Evolutionary conservation across 2,888 invertebrate species (phyloP).

Genomic region (Phyto melanocephala): DNA sequence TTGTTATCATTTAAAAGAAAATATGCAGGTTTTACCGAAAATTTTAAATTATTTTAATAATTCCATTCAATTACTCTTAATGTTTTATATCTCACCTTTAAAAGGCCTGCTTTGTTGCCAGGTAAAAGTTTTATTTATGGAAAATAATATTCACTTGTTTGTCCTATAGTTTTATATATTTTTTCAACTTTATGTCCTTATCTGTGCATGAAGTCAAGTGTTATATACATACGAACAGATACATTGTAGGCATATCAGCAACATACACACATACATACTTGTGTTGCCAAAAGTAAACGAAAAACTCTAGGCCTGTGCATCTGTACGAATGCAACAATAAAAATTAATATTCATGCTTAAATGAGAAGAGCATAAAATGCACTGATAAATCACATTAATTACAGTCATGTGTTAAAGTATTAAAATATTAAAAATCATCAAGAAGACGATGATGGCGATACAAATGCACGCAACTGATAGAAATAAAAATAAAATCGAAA

Average conservation of each 20-base stretch:
- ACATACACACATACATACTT: neutral
- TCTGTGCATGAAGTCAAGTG: conserved; percentile 43
- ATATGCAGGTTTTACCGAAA: no score
- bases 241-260: neutral
- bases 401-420: conserved; percentile 57
- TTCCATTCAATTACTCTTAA: no score
- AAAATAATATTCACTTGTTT: conserved; percentile 1
- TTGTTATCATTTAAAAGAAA: no score
- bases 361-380: conserved; percentile 46
- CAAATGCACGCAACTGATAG: neutral
- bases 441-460: neutral
- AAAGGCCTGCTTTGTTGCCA: neutral
- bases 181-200: conserved; percentile 25
- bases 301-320: neutral
- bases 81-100: neutral
- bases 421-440: conserved; percentile 61
- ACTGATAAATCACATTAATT: conserved; percentile 64
- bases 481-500: no score
- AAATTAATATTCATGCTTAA: conserved; percentile 57
- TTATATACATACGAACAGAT: neutral
- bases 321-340: conserved; percentile 34
- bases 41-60: no score
- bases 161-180: neutral
- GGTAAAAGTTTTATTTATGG: neutral
- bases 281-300: neutral